phyloP scores from a whole-genome alignment of 1,140 invertebrate species.

The Drosophila obscura region DNA sequence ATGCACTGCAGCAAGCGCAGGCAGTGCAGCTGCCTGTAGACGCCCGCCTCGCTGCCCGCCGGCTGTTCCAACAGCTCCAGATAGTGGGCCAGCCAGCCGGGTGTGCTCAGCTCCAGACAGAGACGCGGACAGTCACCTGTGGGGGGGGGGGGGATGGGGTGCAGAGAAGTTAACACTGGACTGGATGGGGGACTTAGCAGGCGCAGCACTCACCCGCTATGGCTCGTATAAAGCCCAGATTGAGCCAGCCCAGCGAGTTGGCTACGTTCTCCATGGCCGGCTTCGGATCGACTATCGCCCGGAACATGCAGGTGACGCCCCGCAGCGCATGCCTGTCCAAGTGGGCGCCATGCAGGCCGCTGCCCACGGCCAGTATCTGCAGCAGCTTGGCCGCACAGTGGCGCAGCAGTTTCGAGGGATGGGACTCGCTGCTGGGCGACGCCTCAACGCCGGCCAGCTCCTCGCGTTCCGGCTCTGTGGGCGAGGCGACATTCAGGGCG shows the following conservation, averaged over 20 bases:
- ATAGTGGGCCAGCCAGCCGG: conserved; percentile 92
- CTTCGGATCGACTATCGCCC: conserved; percentile 85
- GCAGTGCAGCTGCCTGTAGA: conserved; percentile 88
- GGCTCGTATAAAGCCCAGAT: conserved; percentile 90
- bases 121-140: conserved; percentile 87
- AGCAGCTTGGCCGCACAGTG: conserved; percentile 89
- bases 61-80: conserved; percentile 91
- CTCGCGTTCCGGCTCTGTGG: conserved; percentile 87
- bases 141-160: background rate
- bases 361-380: conserved; percentile 87
- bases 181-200: no score
- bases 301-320: conserved; percentile 85
- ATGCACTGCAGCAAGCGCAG: conserved; percentile 88
- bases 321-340: conserved; percentile 85
- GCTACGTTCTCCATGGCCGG: conserved; percentile 81
- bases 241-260: conserved; percentile 89
- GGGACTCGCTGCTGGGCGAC: conserved; percentile 85
- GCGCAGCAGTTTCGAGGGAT: conserved; percentile 88
- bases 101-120: conserved; percentile 85
- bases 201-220: no score
- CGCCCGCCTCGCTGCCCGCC: conserved; percentile 84
- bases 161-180: background rate
- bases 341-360: conserved; percentile 85
- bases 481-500: conserved; percentile 86
- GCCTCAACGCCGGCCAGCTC: conserved; percentile 84